These are phyloP conservation scores for Stegophylla sp. DNA, from an alignment of 2,888 invertebrate species.

Conservation along the genomic window DNA sequence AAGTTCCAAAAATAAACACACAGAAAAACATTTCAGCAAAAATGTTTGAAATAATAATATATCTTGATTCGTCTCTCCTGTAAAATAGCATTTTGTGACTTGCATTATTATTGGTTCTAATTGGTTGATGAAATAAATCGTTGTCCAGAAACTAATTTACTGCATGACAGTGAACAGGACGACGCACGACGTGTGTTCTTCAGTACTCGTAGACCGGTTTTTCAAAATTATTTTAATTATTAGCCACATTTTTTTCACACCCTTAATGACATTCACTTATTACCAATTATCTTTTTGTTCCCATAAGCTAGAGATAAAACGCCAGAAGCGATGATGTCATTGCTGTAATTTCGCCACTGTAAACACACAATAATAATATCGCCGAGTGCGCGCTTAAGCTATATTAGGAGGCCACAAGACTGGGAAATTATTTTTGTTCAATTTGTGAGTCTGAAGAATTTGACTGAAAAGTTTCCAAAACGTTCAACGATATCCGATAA, in stretches of 20 bases:
- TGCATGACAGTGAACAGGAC: not conserved
- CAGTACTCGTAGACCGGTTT: conserved; percentile 14
- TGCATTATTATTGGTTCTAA: no score
- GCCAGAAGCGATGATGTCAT: conserved; percentile 3
- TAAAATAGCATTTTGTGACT: not conserved
- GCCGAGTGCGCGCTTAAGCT: not conserved
- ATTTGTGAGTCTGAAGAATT: not conserved
- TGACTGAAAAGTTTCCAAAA: not conserved
- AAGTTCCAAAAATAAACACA: no score
- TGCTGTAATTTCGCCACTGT: not conserved
- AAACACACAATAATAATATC: not conserved
- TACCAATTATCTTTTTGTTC: not conserved
- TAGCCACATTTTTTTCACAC: conserved; percentile 5
- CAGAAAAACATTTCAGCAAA: no score
- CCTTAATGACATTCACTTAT: conserved; percentile 26
- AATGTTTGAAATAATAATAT: no score
- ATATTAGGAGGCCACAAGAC: no score
- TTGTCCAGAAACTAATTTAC: not conserved
- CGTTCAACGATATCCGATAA: not conserved
- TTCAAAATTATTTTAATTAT: conserved; percentile 18
- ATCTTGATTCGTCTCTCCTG: no score
- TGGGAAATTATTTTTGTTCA: not conserved
- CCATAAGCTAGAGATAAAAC: not conserved
- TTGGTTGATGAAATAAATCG: conserved; percentile 2
- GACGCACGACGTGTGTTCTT: not conserved